Base-by-base conservation (phyloP, 2,113 vertebrate species). In the Myocastor coypus region DNA sequence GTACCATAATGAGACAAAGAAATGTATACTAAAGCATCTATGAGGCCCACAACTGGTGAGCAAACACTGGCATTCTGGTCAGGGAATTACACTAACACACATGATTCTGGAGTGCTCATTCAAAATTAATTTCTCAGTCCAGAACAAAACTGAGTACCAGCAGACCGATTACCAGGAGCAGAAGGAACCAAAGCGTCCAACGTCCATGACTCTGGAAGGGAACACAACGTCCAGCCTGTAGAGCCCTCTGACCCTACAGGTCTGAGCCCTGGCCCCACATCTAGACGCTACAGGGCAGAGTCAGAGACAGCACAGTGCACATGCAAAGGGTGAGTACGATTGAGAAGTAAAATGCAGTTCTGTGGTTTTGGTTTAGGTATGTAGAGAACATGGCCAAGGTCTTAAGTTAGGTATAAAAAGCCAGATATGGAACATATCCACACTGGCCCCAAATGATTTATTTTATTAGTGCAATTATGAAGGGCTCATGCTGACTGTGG, bases 381-480 rank as follows among this genome's bases (percentile, higher is more conserved):
- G 22, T 87, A 34, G 64, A 96, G 78, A 95, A 63, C 6, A 83
- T 10, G 34, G 19, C 28, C 24, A 32, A 24, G 63, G n/a, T 83
- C 50, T 80, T 66, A 86, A 75, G 77, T 34, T 11, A 10, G 13
- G 63, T 34, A 84, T 19, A 16, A 16, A 73, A 81, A 6, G 12
- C 37, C 1, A 22, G 71, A 78, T 34, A 42, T 2, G 68, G 37
- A 89, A 75, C 92, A 92, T 30, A 55, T 66, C 89, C 82, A 88
- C 28, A 16, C 87, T 55, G 30, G 94, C 59, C 84, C 82, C 40
- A 12, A 20, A 64, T 52, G 75, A 87, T 34, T 90, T 89, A 37
- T 22, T 52, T 95, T 88, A 95, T 83, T 93, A 87, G 66, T 34
- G 64, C 71, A 93, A 92, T 86, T 94, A 94, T 30, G 20, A 95